A percentile compares a stretch with the other conserved stretches of the same genome.
Evolutionary conservation across 2,113 vertebrate species (phyloP).

Genomic region (Eulemur macaco): DNA sequence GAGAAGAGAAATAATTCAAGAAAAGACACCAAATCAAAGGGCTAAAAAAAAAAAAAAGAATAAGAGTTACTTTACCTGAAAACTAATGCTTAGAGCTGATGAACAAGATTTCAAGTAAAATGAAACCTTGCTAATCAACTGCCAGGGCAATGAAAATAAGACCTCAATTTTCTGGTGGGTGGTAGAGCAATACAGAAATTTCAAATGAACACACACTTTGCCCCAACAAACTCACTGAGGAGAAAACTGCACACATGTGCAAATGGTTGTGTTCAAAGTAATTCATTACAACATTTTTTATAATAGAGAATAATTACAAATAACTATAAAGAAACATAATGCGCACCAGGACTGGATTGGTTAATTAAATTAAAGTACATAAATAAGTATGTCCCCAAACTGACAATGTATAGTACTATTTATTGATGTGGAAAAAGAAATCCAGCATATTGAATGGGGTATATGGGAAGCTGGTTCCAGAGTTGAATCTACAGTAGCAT

Average conservation of each 20-base stretch:
- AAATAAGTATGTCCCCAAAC: not conserved
- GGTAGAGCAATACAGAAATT: not conserved
- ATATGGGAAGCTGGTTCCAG: not conserved
- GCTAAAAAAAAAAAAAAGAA: not conserved
- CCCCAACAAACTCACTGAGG: not conserved
- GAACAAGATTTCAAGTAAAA: slow-evolving; percentile 6
- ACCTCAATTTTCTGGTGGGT: not conserved
- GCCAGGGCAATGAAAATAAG: not conserved
- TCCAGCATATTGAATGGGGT: too few relatives aligned
- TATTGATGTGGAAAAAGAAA: not conserved
- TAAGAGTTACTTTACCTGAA: slow-evolving; percentile 23
- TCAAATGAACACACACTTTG: not conserved
- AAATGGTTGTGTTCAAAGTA: not conserved
- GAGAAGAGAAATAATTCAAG: slow-evolving; percentile 42
- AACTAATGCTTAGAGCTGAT: not conserved
- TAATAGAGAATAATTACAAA: not conserved
- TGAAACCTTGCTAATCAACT: not conserved
- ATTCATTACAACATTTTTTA: not conserved
- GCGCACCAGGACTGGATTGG: not conserved
- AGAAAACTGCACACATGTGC: not conserved
- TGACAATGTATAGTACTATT: not conserved
- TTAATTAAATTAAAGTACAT: not conserved
- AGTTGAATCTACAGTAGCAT: not conserved
- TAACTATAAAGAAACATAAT: not conserved
- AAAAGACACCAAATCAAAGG: slow-evolving; percentile 13